Conservation (phyloP, 2,888 invertebrate genomes). For the Micoletzkya japonica region DNA sequence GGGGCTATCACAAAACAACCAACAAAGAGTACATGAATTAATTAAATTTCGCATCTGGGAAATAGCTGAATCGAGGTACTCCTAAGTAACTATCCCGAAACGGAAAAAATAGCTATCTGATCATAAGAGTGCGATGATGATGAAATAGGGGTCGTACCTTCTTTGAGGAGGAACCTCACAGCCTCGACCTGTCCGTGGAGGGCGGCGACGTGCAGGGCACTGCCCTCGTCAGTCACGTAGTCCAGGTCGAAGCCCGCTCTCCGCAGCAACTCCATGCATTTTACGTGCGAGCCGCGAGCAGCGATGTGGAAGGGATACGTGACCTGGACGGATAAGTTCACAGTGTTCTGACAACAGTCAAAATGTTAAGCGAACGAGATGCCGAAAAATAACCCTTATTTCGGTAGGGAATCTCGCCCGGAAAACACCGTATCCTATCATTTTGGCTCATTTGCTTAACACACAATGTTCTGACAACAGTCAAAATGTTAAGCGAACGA, state of each 20-base stretch:
- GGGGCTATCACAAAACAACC: neutral
- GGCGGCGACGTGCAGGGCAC: constrained; percentile 63
- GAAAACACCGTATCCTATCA: no score
- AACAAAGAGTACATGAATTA: neutral
- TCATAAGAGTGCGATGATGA: neutral
- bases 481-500: no score
- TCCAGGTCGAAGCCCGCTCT: constrained; percentile 72
- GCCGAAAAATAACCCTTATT: no score
- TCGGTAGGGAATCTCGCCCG: no score
- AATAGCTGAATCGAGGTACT: neutral
- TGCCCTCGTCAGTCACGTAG: constrained; percentile 65
- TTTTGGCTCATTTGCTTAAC: no score
- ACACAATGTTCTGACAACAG: no score
- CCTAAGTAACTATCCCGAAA: neutral
- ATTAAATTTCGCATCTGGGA: no score
- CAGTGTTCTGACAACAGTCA: no score
- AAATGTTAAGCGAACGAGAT: no score
- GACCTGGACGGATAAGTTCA: no score
- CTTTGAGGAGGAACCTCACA: constrained; percentile 57
- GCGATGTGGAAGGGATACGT: constrained; percentile 77
- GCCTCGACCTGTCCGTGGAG: constrained; percentile 61
- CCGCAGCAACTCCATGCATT: constrained; percentile 52
- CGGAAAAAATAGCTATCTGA: neutral
- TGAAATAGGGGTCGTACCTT: constrained; percentile 35
- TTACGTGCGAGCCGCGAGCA: constrained; percentile 75